phyloP scores from a whole-genome alignment of 1,140 invertebrate species.

The Lepidurus couesii region DNA sequence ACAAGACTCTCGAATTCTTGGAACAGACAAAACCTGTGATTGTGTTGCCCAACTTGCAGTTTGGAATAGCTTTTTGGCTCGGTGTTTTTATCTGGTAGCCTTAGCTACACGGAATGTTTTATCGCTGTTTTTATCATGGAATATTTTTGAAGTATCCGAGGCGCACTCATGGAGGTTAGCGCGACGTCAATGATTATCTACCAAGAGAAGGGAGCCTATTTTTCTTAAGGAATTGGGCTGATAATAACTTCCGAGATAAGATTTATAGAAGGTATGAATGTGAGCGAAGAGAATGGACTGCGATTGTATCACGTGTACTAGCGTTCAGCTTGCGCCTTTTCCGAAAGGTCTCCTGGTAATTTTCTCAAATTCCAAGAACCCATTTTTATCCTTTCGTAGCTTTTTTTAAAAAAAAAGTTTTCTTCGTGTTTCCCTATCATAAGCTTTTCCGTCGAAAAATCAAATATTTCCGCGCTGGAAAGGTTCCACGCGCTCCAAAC shows the following conservation, averaged over 20 bases:
- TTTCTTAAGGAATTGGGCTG: background rate
- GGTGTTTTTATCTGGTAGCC: slow-evolving; percentile 7
- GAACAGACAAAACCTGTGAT: background rate
- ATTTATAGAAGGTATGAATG: background rate
- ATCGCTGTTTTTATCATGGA: background rate
- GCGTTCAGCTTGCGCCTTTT: background rate
- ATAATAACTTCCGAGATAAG: background rate
- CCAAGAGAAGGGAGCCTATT: background rate
- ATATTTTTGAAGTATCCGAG: background rate
- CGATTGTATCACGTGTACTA: background rate
- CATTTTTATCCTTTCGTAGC: background rate
- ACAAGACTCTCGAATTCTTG: background rate
- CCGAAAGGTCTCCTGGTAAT: background rate
- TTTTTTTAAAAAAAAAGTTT: background rate
- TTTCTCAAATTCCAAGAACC: background rate
- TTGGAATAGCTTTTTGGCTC: background rate
- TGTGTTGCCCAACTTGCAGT: background rate
- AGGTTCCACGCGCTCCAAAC: background rate
- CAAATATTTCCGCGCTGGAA: background rate
- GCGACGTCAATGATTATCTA: background rate
- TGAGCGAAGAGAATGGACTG: background rate
- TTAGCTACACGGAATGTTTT: slow-evolving; percentile 8
- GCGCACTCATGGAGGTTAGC: background rate
- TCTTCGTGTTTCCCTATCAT: background rate
- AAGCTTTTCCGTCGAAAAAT: background rate